Conservation (phyloP, 2,888 invertebrate genomes). For the Blastobasis adustella region DNA sequence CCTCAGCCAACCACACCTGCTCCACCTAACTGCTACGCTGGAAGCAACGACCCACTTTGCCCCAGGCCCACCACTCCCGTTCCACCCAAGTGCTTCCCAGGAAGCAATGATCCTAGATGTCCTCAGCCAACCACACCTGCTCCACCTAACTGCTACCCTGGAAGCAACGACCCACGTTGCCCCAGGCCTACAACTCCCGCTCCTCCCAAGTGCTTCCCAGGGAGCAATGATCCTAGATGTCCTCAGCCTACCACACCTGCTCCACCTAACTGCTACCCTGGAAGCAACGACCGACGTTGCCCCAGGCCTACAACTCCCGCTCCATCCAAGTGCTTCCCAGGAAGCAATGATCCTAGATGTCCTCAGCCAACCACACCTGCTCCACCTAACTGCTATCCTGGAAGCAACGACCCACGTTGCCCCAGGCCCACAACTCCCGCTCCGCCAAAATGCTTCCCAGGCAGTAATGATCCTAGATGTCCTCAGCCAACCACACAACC, state of each 20-base stretch:
- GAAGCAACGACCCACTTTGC: constrained; percentile 33
- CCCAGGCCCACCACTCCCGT: constrained; percentile 22
- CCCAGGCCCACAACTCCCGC: constrained; percentile 22
- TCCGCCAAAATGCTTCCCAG: constrained; percentile 22
- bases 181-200: constrained; percentile 27
- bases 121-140: constrained; percentile 12
- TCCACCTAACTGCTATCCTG: constrained; percentile 23
- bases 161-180: constrained; percentile 41
- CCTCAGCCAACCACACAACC: constrained; percentile 22
- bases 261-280: constrained; percentile 24
- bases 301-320: constrained; percentile 19
- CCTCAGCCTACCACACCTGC: constrained; percentile 18
- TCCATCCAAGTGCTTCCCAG: constrained; percentile 37
- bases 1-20: constrained; percentile 32
- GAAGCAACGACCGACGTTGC: constrained; percentile 34
- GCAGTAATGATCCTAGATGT: constrained; percentile 20
- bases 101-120: constrained; percentile 31
- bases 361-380: constrained; percentile 16
- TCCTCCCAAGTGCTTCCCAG: constrained; percentile 6
- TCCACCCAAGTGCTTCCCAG: constrained; percentile 18
- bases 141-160: constrained; percentile 25
- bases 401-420: constrained; percentile 32
- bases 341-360: constrained; percentile 31
- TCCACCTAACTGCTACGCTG: constrained; percentile 26
- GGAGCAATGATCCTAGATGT: constrained; percentile 3